These are phyloP conservation scores for Drosophila teissieri DNA, from an alignment of 1,140 invertebrate species.

Conservation along the genomic window DNA sequence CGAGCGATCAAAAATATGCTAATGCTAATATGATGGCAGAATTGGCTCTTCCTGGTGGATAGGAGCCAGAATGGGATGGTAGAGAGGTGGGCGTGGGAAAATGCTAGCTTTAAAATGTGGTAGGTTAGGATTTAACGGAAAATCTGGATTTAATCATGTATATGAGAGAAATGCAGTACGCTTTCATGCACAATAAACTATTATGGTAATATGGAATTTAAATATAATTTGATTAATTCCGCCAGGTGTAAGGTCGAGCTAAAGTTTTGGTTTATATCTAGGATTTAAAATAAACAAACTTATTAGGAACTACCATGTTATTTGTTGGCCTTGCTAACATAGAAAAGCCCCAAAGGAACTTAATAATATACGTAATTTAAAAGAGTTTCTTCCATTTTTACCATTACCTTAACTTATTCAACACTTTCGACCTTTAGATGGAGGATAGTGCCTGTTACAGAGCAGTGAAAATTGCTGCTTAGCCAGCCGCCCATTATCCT, in stretches of 20 bases:
- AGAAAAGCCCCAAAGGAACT: no score
- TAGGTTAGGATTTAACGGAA: neutral
- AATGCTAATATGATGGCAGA: conserved; percentile 52
- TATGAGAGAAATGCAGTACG: neutral
- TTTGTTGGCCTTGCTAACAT: no score
- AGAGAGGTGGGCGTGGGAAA: neutral
- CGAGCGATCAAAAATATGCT: conserved; percentile 49
- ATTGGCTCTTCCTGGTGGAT: neutral
- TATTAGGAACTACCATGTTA: no score
- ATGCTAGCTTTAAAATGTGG: neutral
- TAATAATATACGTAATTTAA: no score
- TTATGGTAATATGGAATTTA: no score
- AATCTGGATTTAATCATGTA: neutral
- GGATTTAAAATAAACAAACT: no score
- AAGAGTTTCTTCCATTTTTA: no score
- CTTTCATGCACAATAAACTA: no score
- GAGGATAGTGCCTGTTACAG: conserved; percentile 6
- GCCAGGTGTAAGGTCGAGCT: no score
- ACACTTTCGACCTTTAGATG: neutral
- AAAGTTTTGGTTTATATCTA: no score
- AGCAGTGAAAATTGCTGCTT: conserved; percentile 4
- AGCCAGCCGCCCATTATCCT: conserved; percentile 30
- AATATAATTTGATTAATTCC: no score
- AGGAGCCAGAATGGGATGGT: neutral
- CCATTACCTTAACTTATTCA: no score